Evolutionary conservation across 2,888 invertebrate species (phyloP).

Genomic region (Volucella inflata): DNA sequence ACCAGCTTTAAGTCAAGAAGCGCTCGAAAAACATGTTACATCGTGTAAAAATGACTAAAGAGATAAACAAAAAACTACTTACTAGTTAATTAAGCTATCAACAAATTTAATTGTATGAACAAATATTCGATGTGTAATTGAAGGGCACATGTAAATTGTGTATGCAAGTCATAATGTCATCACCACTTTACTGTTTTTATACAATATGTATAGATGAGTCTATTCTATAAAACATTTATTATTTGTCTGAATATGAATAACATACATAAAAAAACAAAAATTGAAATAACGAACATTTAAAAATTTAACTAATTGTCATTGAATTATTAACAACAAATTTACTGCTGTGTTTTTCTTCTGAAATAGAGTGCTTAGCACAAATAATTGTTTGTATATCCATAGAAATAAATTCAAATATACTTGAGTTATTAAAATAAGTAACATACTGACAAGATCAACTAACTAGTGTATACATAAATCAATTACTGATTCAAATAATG

Average conservation of each 20-base stretch:
- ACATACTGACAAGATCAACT: constrained; percentile 2
- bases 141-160: constrained; percentile 26
- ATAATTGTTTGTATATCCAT: constrained; percentile 30
- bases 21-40: constrained; percentile 96
- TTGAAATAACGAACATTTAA: too few species aligned
- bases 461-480: constrained; percentile 16
- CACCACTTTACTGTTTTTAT: constrained; percentile 38
- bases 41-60: constrained; percentile 96
- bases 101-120: constrained; percentile 14
- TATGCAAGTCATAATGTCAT: constrained; percentile 55
- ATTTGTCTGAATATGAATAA: constrained; percentile 34
- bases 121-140: constrained; percentile 21
- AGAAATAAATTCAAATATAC: constrained; percentile 37
- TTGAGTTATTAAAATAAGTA: constrained; percentile 20
- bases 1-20: constrained; percentile 90
- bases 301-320: constrained; percentile 30
- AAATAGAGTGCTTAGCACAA: constrained; percentile 69
- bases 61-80: constrained; percentile 92
- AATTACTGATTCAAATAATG: background rate
- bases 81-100: constrained; percentile 84
- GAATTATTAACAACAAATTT: constrained; percentile 6
- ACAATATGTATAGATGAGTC: background rate
- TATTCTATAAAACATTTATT: background rate
- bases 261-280: too few species aligned
- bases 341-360: constrained; percentile 24